A percentile compares a stretch with the other conserved stretches of the same genome.
Evolutionary conservation across 2,888 invertebrate genomes (phyloP).

Genomic region (Leptopilina drosophilae): DNA sequence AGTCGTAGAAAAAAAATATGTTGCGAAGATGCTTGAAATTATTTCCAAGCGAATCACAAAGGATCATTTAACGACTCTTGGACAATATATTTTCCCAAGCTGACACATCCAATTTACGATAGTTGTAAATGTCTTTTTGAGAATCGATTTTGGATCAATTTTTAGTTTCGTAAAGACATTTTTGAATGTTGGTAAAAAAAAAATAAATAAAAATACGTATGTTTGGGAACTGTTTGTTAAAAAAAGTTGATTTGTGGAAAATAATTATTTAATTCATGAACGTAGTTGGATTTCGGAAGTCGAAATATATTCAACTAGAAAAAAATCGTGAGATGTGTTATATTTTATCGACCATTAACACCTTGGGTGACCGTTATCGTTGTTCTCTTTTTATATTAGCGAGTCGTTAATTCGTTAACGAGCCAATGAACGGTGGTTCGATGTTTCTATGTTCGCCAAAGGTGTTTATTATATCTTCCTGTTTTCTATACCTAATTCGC

Average conservation of each 20-base stretch:
- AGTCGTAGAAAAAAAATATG: too few relatives aligned
- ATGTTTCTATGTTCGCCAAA: slow-evolving; percentile 33
- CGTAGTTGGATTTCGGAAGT: neutral
- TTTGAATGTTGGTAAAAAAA: too few relatives aligned
- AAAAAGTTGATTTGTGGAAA: too few relatives aligned
- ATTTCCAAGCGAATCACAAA: slow-evolving; percentile 45
- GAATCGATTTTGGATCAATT: slow-evolving; percentile 4
- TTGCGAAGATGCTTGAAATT: neutral
- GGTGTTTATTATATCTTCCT: neutral
- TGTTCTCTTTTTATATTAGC: slow-evolving; percentile 38
- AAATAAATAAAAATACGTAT: too few relatives aligned
- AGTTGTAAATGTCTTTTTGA: slow-evolving; percentile 26
- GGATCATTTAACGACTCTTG: slow-evolving; percentile 55
- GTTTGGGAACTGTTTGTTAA: too few relatives aligned
- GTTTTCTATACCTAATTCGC: neutral
- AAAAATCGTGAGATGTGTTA: slow-evolving; percentile 41
- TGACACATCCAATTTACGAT: slow-evolving; percentile 57
- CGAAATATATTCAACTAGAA: neutral
- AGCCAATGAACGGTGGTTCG: slow-evolving; percentile 39
- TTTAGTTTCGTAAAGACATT: too few relatives aligned
- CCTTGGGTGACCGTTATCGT: slow-evolving; percentile 53
- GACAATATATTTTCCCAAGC: slow-evolving; percentile 55
- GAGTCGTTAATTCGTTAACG: slow-evolving; percentile 55
- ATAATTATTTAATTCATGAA: too few relatives aligned
- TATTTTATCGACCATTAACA: slow-evolving; percentile 50